These are phyloP conservation scores for Chelonia mydas DNA, from an alignment of 2,797 vertebrate genomes.

Conservation along the genomic window DNA sequence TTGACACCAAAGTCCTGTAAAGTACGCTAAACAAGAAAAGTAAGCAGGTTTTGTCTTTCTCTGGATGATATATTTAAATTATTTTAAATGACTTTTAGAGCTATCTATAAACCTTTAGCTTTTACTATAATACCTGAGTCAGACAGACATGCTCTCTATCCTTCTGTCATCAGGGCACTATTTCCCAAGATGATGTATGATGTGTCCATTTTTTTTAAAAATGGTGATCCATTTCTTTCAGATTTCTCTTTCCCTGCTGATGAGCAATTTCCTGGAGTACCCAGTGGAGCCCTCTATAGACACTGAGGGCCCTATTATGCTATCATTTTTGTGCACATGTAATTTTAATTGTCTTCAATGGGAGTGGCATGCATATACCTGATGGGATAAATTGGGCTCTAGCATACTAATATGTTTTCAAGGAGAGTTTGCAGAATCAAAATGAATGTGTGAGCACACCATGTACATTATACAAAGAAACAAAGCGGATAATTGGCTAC, in stretches of 20 bases:
- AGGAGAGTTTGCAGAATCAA: not conserved
- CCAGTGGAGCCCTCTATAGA: not conserved
- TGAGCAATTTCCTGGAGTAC: not conserved
- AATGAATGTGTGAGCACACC: not conserved
- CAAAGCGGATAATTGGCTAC: not conserved
- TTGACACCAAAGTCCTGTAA: not conserved
- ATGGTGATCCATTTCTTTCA: not conserved
- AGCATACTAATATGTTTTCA: not conserved
- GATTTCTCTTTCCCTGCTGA: not conserved
- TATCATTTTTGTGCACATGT: not conserved
- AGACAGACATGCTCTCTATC: not conserved
- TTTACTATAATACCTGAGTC: not conserved
- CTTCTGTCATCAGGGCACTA: not conserved
- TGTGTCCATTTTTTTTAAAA: not conserved
- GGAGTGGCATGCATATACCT: not conserved
- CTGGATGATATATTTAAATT: conserved; percentile 13
- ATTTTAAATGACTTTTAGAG: not conserved
- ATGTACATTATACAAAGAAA: not conserved
- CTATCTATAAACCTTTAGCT: not conserved
- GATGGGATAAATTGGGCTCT: not conserved
- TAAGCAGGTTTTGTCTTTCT: conserved; percentile 5
- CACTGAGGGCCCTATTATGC: not conserved
- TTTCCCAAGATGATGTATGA: not conserved
- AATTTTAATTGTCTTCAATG: not conserved
- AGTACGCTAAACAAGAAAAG: conserved; percentile 28